A percentile compares a stretch with the other conserved stretches of the same genome.
These are phyloP conservation scores for Lanistes nyassanus DNA, from an alignment of 1,140 invertebrate species.

Conservation along the genomic window DNA sequence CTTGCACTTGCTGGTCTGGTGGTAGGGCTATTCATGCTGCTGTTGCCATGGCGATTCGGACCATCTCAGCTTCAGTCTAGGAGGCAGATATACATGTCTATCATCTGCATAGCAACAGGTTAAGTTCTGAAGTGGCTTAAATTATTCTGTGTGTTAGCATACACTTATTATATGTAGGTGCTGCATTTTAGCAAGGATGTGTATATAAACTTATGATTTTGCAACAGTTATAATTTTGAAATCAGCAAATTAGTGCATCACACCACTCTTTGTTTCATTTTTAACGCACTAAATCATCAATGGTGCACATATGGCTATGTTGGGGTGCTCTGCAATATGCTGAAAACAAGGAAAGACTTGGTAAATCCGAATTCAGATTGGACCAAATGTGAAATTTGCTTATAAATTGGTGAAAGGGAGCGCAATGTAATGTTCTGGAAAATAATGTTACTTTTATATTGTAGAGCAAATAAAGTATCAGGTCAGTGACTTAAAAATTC, in stretches of 20 bases:
- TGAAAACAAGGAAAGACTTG: too few relatives aligned
- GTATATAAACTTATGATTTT: neutral
- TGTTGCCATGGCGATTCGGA: constrained; percentile 20
- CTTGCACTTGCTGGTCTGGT: constrained; percentile 31
- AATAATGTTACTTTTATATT: neutral
- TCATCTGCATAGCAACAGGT: constrained; percentile 39
- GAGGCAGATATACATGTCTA: constrained; percentile 28
- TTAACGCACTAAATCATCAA: neutral
- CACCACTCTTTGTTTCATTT: neutral
- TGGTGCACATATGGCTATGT: neutral
- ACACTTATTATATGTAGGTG: neutral
- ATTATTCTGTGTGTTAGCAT: neutral
- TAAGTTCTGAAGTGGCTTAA: neutral
- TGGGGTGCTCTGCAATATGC: neutral
- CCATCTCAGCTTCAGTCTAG: constrained; percentile 20
- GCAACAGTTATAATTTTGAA: neutral
- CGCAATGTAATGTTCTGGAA: neutral
- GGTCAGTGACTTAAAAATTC: neutral
- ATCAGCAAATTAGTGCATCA: neutral
- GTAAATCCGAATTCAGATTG: too few relatives aligned
- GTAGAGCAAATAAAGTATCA: neutral
- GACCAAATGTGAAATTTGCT: too few relatives aligned
- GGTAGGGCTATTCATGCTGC: constrained; percentile 28
- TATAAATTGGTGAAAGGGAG: too few relatives aligned
- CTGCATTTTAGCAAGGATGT: neutral